These are phyloP conservation scores for Oryzias melastigma DNA, from an alignment of 2,113 vertebrate genomes.

Conservation along the genomic window DNA sequence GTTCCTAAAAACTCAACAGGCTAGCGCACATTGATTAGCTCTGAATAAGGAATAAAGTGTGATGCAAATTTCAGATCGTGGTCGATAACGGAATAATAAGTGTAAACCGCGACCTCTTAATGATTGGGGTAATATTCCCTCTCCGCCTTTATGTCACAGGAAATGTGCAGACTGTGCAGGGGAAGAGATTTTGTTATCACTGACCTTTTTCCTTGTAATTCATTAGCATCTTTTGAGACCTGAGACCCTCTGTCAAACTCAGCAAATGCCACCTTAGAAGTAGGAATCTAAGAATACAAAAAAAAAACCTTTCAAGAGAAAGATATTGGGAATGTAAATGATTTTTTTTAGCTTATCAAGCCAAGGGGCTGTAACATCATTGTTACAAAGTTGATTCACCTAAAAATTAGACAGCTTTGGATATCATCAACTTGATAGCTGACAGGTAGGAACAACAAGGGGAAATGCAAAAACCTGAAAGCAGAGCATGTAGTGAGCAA, in stretches of 20 bases:
- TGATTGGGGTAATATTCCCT: conserved; percentile 37
- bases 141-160: conserved; percentile 18
- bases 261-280: not conserved
- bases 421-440: no score
- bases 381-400: no score
- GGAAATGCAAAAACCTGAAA: no score
- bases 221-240: conserved; percentile 10
- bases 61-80: conserved; percentile 62
- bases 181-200: not conserved
- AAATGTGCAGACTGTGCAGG: conserved; percentile 5
- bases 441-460: no score
- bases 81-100: conserved; percentile 68
- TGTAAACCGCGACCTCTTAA: conserved; percentile 45
- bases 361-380: not conserved
- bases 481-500: no score
- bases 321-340: conserved; percentile 39
- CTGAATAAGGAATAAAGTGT: conserved; percentile 44
- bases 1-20: conserved; percentile 56
- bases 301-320: conserved; percentile 5
- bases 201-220: conserved; percentile 15
- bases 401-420: no score
- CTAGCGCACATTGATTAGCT: conserved; percentile 50
- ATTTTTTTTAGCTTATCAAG: conserved; percentile 7
- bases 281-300: conserved; percentile 17
- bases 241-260: not conserved